Evolutionary conservation across 2,888 invertebrate species (phyloP).

Genomic region (Altica lythri): DNA sequence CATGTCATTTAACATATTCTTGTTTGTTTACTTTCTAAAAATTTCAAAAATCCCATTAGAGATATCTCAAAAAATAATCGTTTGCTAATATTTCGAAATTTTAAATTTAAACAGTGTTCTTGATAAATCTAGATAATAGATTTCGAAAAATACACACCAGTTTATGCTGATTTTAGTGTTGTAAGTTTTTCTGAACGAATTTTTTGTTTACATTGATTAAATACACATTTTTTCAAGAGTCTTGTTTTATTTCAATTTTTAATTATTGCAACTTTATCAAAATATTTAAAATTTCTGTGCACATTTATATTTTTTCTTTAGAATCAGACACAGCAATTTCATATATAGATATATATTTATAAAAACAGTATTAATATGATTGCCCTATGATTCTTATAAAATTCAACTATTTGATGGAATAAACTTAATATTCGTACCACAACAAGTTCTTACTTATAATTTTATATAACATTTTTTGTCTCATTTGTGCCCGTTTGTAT

Average conservation of each 20-base stretch:
- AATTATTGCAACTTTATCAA: constrained; percentile 58
- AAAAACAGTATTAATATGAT: constrained; percentile 56
- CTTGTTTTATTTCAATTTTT: constrained; percentile 42
- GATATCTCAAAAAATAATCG: no score
- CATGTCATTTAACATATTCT: no score
- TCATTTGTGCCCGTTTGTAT: constrained; percentile 57
- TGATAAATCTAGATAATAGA: no score
- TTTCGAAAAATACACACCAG: no score
- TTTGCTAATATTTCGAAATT: no score
- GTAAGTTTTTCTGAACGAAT: neutral
- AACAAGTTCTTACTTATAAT: constrained; percentile 52
- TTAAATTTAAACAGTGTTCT: no score
- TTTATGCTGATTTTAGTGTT: neutral
- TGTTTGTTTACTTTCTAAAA: no score
- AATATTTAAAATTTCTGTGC: constrained; percentile 55
- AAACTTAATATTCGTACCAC: constrained; percentile 51
- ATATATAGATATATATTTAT: constrained; percentile 37
- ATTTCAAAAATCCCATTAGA: no score
- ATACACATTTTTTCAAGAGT: constrained; percentile 26
- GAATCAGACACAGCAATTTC: constrained; percentile 57
- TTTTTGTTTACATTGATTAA: constrained; percentile 1
- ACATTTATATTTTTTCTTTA: constrained; percentile 52
- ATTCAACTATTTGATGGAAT: constrained; percentile 48
- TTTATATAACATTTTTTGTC: constrained; percentile 49
- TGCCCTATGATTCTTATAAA: constrained; percentile 51